Evolutionary conservation across 1,140 invertebrate species (phyloP).

Genomic region (Palaemon carinicauda): DNA sequence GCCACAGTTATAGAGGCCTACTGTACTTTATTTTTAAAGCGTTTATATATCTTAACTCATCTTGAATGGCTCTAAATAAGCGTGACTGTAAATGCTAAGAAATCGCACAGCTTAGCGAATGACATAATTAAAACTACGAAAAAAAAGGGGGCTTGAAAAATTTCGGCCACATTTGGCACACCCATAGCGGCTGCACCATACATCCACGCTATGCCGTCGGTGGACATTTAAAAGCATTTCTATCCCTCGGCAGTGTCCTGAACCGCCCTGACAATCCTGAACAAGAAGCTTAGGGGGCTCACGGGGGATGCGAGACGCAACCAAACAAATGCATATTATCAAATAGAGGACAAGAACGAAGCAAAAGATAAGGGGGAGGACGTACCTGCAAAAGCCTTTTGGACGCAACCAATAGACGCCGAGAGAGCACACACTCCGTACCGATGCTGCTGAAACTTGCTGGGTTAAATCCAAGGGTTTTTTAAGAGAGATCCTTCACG

Average conservation of each 20-base stretch:
- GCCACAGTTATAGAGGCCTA: too few species aligned
- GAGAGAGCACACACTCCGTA: background rate
- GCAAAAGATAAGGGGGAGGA: slow-evolving; percentile 9
- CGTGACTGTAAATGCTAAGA: too few species aligned
- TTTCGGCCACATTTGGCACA: slow-evolving; percentile 31
- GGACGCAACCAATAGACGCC: slow-evolving; percentile 36
- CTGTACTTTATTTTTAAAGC: too few species aligned
- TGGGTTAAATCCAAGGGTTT: slow-evolving; percentile 45
- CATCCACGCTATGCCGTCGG: background rate
- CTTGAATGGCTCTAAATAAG: too few species aligned
- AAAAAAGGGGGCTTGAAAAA: slow-evolving; percentile 30
- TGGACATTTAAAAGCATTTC: background rate
- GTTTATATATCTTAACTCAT: too few species aligned
- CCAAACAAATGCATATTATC: background rate
- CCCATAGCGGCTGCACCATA: slow-evolving; percentile 17
- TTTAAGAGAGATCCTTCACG: slow-evolving; percentile 27
- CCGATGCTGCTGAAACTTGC: slow-evolving; percentile 18
- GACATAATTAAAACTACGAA: background rate
- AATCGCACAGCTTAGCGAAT: background rate
- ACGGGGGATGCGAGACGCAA: background rate
- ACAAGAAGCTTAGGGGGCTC: too few species aligned
- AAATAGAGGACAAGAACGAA: background rate
- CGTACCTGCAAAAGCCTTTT: slow-evolving; percentile 30
- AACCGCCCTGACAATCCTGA: background rate
- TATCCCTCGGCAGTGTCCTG: background rate